Evolutionary conservation across 2,113 vertebrate genomes (phyloP).

Genomic region (Gulo gulo): DNA sequence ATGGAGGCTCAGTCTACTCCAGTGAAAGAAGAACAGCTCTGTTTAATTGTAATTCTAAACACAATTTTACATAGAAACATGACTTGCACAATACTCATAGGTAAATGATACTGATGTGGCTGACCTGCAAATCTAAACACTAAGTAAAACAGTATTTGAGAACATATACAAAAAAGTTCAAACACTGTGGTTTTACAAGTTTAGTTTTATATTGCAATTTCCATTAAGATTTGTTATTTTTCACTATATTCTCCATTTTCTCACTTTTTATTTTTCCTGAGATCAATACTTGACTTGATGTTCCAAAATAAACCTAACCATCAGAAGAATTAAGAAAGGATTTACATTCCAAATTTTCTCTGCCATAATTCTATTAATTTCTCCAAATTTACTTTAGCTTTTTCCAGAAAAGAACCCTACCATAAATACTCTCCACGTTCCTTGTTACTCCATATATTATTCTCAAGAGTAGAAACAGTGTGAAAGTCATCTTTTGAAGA

Average conservation of each 20-base stretch:
- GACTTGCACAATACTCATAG: neutral
- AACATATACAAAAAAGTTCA: neutral
- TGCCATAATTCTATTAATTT: neutral
- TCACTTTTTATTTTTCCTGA: neutral
- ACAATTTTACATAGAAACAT: neutral
- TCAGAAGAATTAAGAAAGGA: neutral
- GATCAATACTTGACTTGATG: neutral
- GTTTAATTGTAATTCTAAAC: neutral
- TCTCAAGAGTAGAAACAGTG: neutral
- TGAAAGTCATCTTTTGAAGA: neutral
- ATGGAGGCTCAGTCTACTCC: neutral
- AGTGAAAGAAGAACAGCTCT: neutral
- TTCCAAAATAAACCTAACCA: neutral
- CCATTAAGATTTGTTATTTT: constrained; percentile 3
- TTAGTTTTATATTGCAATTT: neutral
- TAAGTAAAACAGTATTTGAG: neutral
- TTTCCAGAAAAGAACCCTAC: neutral
- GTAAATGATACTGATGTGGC: neutral
- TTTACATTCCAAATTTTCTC: neutral
- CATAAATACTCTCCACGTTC: neutral
- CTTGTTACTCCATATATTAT: neutral
- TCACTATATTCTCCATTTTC: neutral
- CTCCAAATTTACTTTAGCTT: neutral
- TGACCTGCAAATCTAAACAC: neutral
- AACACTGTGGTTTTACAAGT: neutral